Base-by-base conservation (phyloP, 2,113 vertebrate genomes). In the Tonatia bakeri region DNA sequence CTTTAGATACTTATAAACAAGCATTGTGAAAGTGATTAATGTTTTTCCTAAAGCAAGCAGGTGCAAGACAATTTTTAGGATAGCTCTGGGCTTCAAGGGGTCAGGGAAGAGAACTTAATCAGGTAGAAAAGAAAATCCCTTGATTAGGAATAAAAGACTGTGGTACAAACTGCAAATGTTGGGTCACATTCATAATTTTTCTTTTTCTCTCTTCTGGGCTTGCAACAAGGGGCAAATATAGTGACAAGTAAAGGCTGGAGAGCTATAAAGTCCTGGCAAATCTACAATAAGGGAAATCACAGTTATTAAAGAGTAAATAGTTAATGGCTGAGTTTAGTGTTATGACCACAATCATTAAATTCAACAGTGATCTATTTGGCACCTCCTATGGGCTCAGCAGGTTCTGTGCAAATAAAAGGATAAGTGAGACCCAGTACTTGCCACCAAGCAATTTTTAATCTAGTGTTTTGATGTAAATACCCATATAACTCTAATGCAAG, bases 31-130 rank as follows among this genome's bases (percentile, higher is more conserved):
- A 73, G 17, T 85, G 91, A 80, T 92, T 56, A 87, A 81, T 76
- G 12, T 85, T 70, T 81, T 93, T 16, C 43, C 50, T 83, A 80
- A 76, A 61, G 47, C 11, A 82, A 93, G 86, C 36, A 83, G 80
- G 87, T 73, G 7, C 45, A 93, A 87, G 77, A 43, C n/a, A 92
- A 61, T 64, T 89, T 94, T 92, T 94, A 81, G 70, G 24, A 61
- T 93, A 96, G 89, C 40, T 70, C 16, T 95, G 83, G 61, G 20
- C 14, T 82, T 70, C 31, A 73, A 45, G 77, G 61, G 33, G 36
- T 95, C 50, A 91, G 31, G 65, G 16, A 86, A 22, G 43, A 94
- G 40, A 94, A 94, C 93, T 52, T 82, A 94, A 85, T 73, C 28
- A 79, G 52, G 26, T 77, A 88, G 40, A 45, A 82, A 91, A 85